Evolutionary conservation across 2,113 vertebrate genomes (phyloP).

Genomic region (Crotalus tigris): DNA sequence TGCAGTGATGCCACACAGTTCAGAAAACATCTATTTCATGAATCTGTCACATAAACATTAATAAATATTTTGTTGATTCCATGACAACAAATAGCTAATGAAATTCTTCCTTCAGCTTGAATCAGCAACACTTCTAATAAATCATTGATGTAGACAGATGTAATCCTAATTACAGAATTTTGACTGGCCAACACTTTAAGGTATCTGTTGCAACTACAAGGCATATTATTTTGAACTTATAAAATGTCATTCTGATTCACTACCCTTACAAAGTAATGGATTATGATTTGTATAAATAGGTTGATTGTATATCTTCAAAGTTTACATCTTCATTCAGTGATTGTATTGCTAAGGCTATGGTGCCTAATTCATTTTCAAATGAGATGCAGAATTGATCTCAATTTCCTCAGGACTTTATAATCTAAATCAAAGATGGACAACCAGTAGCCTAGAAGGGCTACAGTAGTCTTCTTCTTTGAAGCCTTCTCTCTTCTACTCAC

Average conservation of each 20-base stretch:
- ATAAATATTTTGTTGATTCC: not conserved
- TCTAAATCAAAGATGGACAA: not conserved
- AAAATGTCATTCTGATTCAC: not conserved
- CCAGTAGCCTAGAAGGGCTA: not conserved
- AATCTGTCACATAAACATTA: not conserved
- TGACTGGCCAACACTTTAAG: not conserved
- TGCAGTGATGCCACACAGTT: not conserved
- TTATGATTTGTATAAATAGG: not conserved
- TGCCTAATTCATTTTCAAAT: not conserved
- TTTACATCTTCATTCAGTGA: not conserved
- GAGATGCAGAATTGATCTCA: not conserved
- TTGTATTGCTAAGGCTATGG: not conserved
- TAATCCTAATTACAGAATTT: not conserved
- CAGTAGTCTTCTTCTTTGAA: not conserved
- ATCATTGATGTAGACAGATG: not conserved
- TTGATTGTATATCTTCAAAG: not conserved
- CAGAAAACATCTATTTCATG: not conserved
- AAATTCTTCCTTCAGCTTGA: not conserved
- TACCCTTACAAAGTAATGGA: not conserved
- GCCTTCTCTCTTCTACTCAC: not conserved
- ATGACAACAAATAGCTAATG: slow-evolving; percentile 17
- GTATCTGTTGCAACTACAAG: not conserved
- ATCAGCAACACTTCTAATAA: not conserved
- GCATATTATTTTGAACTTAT: not conserved
- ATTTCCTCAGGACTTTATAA: not conserved